Percentiles rank a stretch among this genome's conserved stretches.
phyloP scores from a whole-genome alignment of 2,113 vertebrate genomes.

The Potamarius usumacintae region DNA sequence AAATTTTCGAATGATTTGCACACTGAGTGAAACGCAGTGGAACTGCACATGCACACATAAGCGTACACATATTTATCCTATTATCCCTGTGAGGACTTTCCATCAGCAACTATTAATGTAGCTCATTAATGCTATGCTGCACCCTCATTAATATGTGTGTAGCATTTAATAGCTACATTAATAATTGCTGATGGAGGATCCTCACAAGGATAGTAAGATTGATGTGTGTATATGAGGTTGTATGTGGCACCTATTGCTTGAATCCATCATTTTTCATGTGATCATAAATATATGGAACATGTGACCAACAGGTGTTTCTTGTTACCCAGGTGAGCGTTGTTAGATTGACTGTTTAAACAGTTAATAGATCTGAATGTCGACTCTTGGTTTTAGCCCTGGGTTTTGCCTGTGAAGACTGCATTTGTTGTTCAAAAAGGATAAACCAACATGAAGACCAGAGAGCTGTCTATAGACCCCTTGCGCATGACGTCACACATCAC shows the following conservation, averaged over 20 bases:
- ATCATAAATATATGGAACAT: background rate
- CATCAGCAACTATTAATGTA: background rate
- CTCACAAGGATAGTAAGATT: no score
- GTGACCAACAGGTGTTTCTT: background rate
- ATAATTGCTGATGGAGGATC: no score
- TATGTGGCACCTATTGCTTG: background rate
- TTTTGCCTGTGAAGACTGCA: background rate
- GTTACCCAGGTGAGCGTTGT: background rate
- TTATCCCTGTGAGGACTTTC: background rate
- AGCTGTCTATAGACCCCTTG: no score
- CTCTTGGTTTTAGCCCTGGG: background rate
- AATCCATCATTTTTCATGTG: background rate
- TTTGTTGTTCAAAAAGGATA: background rate
- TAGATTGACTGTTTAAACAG: background rate
- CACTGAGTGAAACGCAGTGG: background rate
- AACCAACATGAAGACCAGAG: no score
- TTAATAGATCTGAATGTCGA: background rate
- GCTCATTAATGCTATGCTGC: background rate
- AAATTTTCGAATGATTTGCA: background rate
- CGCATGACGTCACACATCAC: no score
- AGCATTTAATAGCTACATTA: no score
- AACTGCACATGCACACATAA: background rate
- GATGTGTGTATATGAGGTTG: no score
- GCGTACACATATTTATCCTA: background rate
- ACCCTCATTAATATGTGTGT: background rate